Base-by-base conservation (phyloP, 1,140 invertebrate genomes). In the Maconellicoccus hirsutus region DNA sequence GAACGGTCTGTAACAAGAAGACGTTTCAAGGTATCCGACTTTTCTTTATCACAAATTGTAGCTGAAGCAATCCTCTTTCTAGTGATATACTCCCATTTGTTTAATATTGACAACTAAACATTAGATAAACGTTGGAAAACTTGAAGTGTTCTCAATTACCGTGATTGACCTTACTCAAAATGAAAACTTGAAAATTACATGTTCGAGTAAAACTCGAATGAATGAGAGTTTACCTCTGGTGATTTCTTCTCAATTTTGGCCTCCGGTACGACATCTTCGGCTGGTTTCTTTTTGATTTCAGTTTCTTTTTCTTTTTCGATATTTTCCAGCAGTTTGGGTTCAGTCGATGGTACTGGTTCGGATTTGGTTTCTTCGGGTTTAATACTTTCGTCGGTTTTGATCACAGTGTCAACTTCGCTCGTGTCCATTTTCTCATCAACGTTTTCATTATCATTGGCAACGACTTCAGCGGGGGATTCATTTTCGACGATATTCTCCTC, bases 221-320 rank as follows among this genome's bases (percentile, higher is more conserved):
- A 52, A n/a, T n/a, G n/a, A n/a, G n/a, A n/a, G n/a, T n/a, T 52
- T 70, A 52, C 52, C 70, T 70, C 23, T 8, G 33, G 16, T 70
- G 39, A 12, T 70, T 70, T 70, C 39, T 39, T 70, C 16, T 70
- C 52, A 21, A 39, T 19, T 22, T 42, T 52, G n/a, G 33, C 8
- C 14, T 70, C 52, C 6, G 42, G 42, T 8, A 19, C n/a, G 2
- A 3, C 2, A 16, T 19, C 25, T 16, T 70, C 70, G 38, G 6
- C 22, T 8, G 42, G n/a, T 52, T 71, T 71, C 38, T 23, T 69
- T 26, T 72, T 59, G 29, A 27, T 71, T 59, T 71, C 70, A 19
- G 69, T 27, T 21, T 29, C 71, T 66, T 70, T 70, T 14, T 61
- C 71, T 21, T 66, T 33, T 14, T 70, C 59, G 42, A 14, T 16